Conservation (phyloP, 2,888 invertebrate species). For the Anarsia innoxiella region DNA sequence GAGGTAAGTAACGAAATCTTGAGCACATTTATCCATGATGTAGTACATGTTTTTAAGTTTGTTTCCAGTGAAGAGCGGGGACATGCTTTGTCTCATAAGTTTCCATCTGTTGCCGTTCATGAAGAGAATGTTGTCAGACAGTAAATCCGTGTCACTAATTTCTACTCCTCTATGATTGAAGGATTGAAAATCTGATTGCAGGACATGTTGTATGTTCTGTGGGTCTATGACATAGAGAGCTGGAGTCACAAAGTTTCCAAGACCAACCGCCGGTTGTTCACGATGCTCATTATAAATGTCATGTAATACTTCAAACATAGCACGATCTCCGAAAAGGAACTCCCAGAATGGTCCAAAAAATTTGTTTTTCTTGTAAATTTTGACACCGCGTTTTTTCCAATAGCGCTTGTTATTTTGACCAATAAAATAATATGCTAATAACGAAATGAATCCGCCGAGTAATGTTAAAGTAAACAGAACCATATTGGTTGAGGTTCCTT, state of each 20-base stretch:
- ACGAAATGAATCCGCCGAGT: too few species aligned
- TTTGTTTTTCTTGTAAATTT: too few species aligned
- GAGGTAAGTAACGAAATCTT: constrained; percentile 39
- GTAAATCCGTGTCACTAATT: constrained; percentile 32
- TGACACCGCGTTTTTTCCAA: too few species aligned
- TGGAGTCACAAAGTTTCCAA: constrained; percentile 31
- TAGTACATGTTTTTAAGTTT: constrained; percentile 58
- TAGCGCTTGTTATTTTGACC: too few species aligned
- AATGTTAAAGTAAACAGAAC: too few species aligned
- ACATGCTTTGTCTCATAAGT: constrained; percentile 46
- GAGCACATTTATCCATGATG: constrained; percentile 41
- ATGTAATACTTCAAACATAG: too few species aligned
- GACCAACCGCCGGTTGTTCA: too few species aligned
- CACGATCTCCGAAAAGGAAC: too few species aligned
- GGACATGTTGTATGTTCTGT: constrained; percentile 42
- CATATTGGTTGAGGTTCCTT: too few species aligned
- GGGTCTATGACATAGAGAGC: constrained; percentile 37
- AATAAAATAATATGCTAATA: too few species aligned
- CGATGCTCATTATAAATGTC: too few species aligned
- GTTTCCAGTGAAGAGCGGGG: constrained; percentile 48
- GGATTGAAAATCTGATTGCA: constrained; percentile 41
- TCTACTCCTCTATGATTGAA: constrained; percentile 42
- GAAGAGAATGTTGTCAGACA: constrained; percentile 45
- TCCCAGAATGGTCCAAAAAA: too few species aligned
- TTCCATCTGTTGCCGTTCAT: constrained; percentile 48